Conservation (phyloP, 1,140 invertebrate species). For the Atta colombica region DNA sequence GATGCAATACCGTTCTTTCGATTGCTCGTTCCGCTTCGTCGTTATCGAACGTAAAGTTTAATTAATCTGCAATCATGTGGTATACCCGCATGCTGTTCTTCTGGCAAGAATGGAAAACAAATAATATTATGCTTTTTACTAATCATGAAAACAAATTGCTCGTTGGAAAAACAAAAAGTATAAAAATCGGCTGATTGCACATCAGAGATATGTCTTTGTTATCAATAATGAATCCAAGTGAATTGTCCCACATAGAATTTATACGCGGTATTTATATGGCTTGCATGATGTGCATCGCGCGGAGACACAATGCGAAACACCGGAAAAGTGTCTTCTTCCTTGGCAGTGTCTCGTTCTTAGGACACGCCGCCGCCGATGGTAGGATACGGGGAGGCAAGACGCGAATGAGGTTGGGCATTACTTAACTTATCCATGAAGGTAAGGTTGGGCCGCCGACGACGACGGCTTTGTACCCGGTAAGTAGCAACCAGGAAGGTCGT, state of each 20-base stretch:
- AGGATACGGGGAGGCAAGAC: slow-evolving; percentile 40
- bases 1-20: slow-evolving; percentile 34
- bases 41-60: slow-evolving; percentile 45
- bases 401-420: slow-evolving; percentile 46
- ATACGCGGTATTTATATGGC: slow-evolving; percentile 4
- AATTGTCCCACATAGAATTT: slow-evolving; percentile 3
- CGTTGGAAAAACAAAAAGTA: not conserved
- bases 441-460: slow-evolving; percentile 46
- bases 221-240: slow-evolving; percentile 6
- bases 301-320: slow-evolving; percentile 20
- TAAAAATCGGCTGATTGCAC: not conserved
- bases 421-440: slow-evolving; percentile 71
- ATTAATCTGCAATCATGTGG: slow-evolving; percentile 46
- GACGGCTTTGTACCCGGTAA: slow-evolving; percentile 71
- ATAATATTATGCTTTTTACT: slow-evolving; percentile 17
- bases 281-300: not conserved
- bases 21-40: slow-evolving; percentile 19
- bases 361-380: slow-evolving; percentile 27
- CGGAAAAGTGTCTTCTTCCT: slow-evolving; percentile 48
- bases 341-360: slow-evolving; percentile 5
- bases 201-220: not conserved
- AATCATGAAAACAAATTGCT: not conserved
- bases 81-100: not conserved
- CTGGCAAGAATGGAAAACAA: not conserved
- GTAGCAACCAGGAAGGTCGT: slow-evolving; percentile 76